These are phyloP conservation scores for Vesta saturnalis DNA, from an alignment of 2,888 invertebrate species.

Conservation along the genomic window DNA sequence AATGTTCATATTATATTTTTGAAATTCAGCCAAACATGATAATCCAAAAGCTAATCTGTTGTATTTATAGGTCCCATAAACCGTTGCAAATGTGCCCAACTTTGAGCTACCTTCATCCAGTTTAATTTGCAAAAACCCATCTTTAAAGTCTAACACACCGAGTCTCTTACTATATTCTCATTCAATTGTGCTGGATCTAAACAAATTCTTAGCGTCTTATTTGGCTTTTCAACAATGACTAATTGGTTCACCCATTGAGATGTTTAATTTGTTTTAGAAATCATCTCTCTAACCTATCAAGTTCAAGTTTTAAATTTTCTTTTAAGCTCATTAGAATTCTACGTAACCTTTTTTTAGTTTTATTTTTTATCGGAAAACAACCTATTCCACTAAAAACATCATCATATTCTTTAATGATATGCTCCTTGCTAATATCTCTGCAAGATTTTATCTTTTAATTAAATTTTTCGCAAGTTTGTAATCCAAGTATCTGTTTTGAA, in stretches of 20 bases:
- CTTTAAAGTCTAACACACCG: background rate
- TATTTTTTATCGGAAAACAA: background rate
- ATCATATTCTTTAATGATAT: background rate
- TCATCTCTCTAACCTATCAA: background rate
- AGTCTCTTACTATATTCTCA: background rate
- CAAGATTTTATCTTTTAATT: background rate
- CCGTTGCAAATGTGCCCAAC: background rate
- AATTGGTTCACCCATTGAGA: background rate
- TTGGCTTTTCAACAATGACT: background rate
- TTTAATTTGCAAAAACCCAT: no score
- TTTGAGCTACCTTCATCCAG: background rate
- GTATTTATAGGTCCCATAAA: background rate
- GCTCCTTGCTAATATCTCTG: background rate
- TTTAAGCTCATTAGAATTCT: background rate
- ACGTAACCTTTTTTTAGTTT: background rate
- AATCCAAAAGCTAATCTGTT: constrained; percentile 9
- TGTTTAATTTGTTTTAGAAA: background rate
- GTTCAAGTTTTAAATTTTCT: background rate
- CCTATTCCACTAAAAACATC: background rate
- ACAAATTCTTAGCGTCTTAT: background rate
- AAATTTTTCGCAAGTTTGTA: background rate
- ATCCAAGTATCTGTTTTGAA: background rate
- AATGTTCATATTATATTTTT: constrained; percentile 14
- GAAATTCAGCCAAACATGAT: constrained; percentile 6
- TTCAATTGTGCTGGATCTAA: background rate